Evolutionary conservation across 2,888 invertebrate species (phyloP).

Genomic region (Congeria kusceri): DNA sequence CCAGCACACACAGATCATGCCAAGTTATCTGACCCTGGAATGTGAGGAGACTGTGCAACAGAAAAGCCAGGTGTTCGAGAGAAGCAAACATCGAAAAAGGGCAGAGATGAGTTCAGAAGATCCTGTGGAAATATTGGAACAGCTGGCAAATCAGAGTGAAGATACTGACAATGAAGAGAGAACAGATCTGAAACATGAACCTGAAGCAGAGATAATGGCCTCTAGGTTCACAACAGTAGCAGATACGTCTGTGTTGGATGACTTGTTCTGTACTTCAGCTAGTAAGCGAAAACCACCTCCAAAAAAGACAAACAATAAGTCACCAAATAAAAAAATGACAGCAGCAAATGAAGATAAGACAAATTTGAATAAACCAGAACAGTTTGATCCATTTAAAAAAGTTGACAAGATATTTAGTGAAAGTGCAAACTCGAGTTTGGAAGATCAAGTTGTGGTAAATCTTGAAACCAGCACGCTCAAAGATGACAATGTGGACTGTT

Average conservation of each 20-base stretch:
- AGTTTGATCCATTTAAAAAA: conserved; percentile 28
- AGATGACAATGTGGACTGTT: conserved; percentile 62
- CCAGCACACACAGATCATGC: neutral
- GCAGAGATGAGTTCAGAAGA: conserved; percentile 6
- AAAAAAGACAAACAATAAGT: conserved; percentile 26
- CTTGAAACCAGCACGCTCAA: conserved; percentile 69
- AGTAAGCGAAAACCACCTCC: conserved; percentile 62
- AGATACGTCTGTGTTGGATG: conserved; percentile 61
- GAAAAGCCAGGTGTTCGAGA: neutral
- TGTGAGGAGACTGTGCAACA: neutral
- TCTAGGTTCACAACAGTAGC: neutral
- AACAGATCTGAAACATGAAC: neutral
- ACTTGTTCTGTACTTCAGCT: conserved; percentile 23
- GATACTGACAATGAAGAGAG: neutral
- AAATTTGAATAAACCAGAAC: conserved; percentile 2
- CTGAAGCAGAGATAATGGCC: neutral
- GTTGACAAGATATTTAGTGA: conserved; percentile 58
- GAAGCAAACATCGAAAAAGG: neutral
- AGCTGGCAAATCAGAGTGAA: conserved; percentile 40
- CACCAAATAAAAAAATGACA: conserved; percentile 9
- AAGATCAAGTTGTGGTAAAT: conserved; percentile 45
- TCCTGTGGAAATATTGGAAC: conserved; percentile 34
- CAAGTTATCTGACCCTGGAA: neutral
- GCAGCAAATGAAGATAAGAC: conserved; percentile 19
- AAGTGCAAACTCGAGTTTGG: neutral